Base-by-base conservation (phyloP, 2,888 invertebrate species). In the Odontothrips loti region DNA sequence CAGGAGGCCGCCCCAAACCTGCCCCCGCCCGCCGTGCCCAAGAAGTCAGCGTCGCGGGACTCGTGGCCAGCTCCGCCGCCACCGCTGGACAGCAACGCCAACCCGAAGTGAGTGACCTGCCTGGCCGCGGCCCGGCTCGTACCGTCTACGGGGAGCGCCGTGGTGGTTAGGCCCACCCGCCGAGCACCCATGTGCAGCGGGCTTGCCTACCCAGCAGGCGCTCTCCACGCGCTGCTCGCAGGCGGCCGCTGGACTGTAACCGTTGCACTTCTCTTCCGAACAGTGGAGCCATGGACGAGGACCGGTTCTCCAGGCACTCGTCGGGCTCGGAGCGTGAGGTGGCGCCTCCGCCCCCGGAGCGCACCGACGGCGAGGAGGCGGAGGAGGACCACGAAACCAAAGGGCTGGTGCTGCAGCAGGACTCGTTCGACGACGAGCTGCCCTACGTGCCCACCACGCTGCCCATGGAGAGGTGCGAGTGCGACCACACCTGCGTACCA, bases 361-460 rank as follows among this genome's bases (percentile, higher is more conserved):
- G 75, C 15, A 75, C 58, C 12, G 75, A 27, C 43, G 79, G 79
- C 43, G 81, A 48, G 9, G 89, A 91, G 27, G 91, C 91, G 81
- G 90, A 90, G 34, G 90, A 91, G 84, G 92, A 92, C 84, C 88
- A 92, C 80, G 96, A 96, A 87, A 90, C 93, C 83, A 93, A 93
- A 83, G 92, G 92, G 1, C 89, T 96, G 79, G 95, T 96, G 79
- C 89, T 93, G 82, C 92, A 91, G 84, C 93, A 95, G 86, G 95
- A 95, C 86, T 95, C 95, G 68, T 94, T 95, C 86, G 91, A 91
- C 81, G 94, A 94, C 85, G 95, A 95, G 87, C 89, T 96, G 85
- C 96, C 96, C 1, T 96, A 95, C 87, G 92, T 96, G 85, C 96
- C 96, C 82, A 96, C 96, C n/a, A 96, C 96, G 81, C 88, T 96